Evolutionary conservation across 2,113 vertebrate species (phyloP).

Genomic region (Ceyx margarethae): DNA sequence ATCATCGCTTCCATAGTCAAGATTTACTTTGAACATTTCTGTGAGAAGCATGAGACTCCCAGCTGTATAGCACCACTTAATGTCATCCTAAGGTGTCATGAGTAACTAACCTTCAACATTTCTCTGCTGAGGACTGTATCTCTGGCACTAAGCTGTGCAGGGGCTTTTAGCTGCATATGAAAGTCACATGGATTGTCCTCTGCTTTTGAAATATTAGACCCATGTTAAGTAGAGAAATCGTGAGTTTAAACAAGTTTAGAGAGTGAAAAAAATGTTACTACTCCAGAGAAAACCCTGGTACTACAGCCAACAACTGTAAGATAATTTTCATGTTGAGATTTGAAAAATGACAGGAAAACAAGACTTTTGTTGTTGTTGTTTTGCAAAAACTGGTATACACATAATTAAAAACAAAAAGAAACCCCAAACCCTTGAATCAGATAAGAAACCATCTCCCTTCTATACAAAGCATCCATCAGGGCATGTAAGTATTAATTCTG

Average conservation of each 20-base stretch:
- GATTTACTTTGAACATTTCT: slow-evolving; percentile 9
- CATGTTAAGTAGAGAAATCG: background rate
- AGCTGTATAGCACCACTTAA: slow-evolving; percentile 5
- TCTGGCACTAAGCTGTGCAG: background rate
- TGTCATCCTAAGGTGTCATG: slow-evolving; percentile 57
- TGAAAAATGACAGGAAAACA: background rate
- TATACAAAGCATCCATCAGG: background rate
- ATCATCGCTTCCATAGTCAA: background rate
- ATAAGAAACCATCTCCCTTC: background rate
- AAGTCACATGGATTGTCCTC: background rate
- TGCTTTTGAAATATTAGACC: slow-evolving; percentile 23
- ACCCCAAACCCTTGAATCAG: background rate
- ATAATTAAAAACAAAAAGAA: background rate
- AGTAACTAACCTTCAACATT: slow-evolving; percentile 17
- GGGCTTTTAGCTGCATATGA: background rate
- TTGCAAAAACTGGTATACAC: background rate
- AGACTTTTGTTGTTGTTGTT: background rate
- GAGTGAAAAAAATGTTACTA: background rate
- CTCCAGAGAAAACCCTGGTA: background rate
- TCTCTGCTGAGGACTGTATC: slow-evolving; percentile 8
- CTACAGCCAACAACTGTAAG: background rate
- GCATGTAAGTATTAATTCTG: background rate
- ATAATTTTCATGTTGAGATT: background rate
- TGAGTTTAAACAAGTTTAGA: background rate
- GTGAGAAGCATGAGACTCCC: slow-evolving; percentile 23